Evolutionary conservation across 1,140 invertebrate species (phyloP), one percentile per base, ranked within the genome.

Genomic region (Orchesella cincta): DNA sequence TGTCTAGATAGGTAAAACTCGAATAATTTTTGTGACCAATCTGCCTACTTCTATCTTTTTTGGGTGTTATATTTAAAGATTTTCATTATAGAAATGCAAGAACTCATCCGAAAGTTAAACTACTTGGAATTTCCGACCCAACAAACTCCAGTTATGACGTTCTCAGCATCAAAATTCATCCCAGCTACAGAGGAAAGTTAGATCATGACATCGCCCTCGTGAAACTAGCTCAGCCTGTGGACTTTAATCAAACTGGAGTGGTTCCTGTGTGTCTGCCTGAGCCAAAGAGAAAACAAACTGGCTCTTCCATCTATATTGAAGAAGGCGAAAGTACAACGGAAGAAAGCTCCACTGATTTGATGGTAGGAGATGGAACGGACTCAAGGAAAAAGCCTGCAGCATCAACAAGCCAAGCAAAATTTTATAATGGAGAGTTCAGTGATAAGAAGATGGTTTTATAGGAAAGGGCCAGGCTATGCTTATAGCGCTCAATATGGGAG

Each of bases 141-240:
- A 67, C 29, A 33, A 12, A 67, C 14, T 3, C 8, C 26, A 18
- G 29, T 31, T 5, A 31, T 18, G 71, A 62, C 29, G 57, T 77
- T 1, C 36, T 57, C 0, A 77, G 46, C 23, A 67, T 77, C 20
- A 64, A 57, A 33, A 64, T 34, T 1, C 76, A 77, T 46, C 76
- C 76, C 1, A n/a, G 33, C 28, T 77, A 74, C 16, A 1, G 35
- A 31, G 0, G 76, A 73, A 31, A 74, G 74, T 23, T 62, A 5
- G 34, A 74, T 57, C 18, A 77, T 51, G 76, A 77, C n/a, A 51
- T 77, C 1, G 33, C 71, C 12, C n/a, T 77, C 16, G 36, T 77
- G 23, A 77, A 77, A 57, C 31, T 77, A 36, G 26, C 52, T 16
- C 36, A 77, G 16, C n/a, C 54, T 0, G 28, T 77, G 23, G 72